Evolutionary conservation across 2,113 vertebrate species (phyloP).

Genomic region (Trochalopteron elliotii): DNA sequence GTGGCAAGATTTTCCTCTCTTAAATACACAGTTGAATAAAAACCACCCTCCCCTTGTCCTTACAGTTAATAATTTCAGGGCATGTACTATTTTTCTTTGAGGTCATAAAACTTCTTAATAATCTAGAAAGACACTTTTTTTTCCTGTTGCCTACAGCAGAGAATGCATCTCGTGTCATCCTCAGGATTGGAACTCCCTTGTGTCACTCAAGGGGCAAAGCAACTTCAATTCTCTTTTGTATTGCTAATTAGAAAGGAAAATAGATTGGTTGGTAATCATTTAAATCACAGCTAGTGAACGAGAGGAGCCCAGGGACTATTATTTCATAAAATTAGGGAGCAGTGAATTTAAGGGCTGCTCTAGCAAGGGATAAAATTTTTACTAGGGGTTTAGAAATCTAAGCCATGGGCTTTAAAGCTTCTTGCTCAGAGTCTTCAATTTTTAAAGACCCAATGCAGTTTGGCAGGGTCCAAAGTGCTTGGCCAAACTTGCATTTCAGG

Average conservation of each 20-base stretch:
- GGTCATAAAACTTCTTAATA: background rate
- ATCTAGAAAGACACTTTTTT: background rate
- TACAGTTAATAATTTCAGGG: background rate
- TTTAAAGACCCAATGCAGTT: background rate
- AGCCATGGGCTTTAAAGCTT: background rate
- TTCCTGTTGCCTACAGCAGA: background rate
- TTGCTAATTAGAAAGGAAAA: background rate
- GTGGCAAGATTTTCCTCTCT: background rate
- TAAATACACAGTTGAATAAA: background rate
- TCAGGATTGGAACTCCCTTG: background rate
- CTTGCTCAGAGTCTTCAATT: background rate
- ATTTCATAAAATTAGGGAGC: background rate
- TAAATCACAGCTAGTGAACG: background rate
- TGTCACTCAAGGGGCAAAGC: background rate
- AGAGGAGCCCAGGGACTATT: background rate
- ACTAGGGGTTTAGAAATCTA: background rate
- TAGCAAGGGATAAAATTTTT: background rate
- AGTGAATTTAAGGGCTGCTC: background rate
- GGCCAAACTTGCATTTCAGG: background rate
- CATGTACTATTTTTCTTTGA: background rate
- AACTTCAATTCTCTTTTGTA: background rate
- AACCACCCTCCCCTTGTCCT: rapidly evolving
- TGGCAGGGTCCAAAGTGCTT: background rate
- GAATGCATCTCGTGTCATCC: background rate
- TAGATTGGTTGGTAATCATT: background rate